Conservation (phyloP, 2,888 invertebrate species). For the Petrolisthes manimaculis region DNA sequence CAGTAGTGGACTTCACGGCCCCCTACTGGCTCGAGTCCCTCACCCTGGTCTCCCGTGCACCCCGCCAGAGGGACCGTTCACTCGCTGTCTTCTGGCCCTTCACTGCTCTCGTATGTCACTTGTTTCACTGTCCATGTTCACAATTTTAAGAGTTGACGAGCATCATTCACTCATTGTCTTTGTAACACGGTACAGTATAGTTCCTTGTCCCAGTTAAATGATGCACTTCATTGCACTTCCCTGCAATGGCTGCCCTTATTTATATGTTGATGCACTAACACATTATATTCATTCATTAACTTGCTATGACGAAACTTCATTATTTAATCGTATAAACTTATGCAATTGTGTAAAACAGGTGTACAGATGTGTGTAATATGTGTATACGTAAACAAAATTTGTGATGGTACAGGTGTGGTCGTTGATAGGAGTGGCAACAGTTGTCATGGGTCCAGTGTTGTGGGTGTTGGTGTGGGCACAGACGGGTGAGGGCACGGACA, state of each 20-base stretch:
- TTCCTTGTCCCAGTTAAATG: no score
- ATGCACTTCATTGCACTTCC: no score
- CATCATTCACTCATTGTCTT: no score
- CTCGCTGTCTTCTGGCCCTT: constrained; percentile 56
- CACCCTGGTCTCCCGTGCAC: constrained; percentile 42
- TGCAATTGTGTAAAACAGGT: no score
- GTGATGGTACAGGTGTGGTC: constrained; percentile 27
- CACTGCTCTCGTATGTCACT: constrained; percentile 27
- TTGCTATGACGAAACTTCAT: no score
- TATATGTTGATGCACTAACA: no score
- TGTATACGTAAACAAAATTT: no score
- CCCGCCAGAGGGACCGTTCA: constrained; percentile 28
- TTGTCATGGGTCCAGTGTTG: constrained; percentile 36
- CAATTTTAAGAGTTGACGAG: no score
- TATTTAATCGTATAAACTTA: no score
- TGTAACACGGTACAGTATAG: not conserved
- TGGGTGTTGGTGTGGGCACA: not conserved
- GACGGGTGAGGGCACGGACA: not conserved
- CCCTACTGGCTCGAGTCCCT: constrained; percentile 43
- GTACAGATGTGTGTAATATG: no score
- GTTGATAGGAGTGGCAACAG: constrained; percentile 3
- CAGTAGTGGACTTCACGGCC: constrained; percentile 50
- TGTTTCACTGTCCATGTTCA: not conserved
- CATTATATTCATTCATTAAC: no score
- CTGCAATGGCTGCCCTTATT: no score